phyloP scores from a whole-genome alignment of 2,797 vertebrate species.

The Melopsittacus undulatus region DNA sequence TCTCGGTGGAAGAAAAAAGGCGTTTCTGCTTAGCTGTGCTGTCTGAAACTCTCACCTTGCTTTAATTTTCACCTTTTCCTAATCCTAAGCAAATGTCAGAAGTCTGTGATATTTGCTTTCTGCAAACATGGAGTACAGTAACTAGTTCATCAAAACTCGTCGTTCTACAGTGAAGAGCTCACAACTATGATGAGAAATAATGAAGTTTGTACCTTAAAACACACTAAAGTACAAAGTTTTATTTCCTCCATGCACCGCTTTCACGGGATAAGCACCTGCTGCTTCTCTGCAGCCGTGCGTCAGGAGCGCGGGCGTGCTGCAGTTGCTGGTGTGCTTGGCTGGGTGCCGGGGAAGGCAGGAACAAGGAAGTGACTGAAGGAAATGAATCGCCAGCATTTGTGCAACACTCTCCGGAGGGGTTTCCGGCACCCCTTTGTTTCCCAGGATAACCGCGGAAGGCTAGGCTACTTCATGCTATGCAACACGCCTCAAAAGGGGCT shows the following conservation, averaged over 20 bases:
- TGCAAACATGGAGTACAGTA: neutral
- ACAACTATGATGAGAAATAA: neutral
- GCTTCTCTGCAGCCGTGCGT: fast-evolving
- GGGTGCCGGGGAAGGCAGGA: neutral
- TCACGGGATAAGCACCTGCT: fast-evolving
- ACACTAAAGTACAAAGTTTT: fast-evolving
- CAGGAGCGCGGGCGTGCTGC: fast-evolving
- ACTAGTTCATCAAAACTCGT: neutral
- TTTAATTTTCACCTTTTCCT: neutral
- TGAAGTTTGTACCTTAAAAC: fast-evolving
- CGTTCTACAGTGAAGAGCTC: neutral
- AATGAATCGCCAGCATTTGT: neutral
- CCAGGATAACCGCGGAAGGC: neutral
- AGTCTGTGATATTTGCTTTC: neutral
- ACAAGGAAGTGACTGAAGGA: neutral
- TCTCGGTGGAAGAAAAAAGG: neutral
- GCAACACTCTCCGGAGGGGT: neutral
- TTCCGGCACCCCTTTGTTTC: neutral
- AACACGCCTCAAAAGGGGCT: fast-evolving
- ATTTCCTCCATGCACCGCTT: fast-evolving
- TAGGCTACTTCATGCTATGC: fast-evolving
- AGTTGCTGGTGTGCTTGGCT: neutral
- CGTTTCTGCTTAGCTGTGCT: neutral
- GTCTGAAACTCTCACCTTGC: neutral
- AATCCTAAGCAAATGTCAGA: neutral